Base-by-base conservation (phyloP, 1,140 invertebrate genomes). In the Drosophila kikkawai region DNA sequence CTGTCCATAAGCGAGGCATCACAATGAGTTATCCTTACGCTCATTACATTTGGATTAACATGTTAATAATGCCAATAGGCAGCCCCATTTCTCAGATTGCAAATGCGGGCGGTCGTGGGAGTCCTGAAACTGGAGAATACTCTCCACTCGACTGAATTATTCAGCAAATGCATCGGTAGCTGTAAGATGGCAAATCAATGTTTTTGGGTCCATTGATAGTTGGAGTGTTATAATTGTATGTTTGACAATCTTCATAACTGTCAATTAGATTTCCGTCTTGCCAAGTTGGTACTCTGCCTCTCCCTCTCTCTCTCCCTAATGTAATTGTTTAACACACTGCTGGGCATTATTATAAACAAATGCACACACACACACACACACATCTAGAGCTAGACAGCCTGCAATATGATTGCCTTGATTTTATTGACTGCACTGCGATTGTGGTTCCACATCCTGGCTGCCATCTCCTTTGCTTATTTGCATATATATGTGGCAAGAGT, bases 211-310 rank as follows among this genome's bases (percentile, higher is more conserved):
- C 41, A 83, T 80, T 81, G 73, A 77, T 81, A 69, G 68, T 59
- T 76, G 29, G 73, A 87, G 84, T 88, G 81, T 81, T 88, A 88
- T 88, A 90, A 88, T 82, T 90, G 81, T 85, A 75, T 90, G 86
- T 90, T 90, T 90, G 85, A 85, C 86, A 91, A 90, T 90, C 86
- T 90, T 90, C 85, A 90, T 90, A 90, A 90, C 85, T 90, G 85
- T 90, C 85, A 90, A 90, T 90, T 90, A 82, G 80, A 90, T 90
- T 90, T 81, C 73, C 84, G 61, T 71, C 12, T 76, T 68, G 81
- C 57, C 71, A 66, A 63, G 75, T 51, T 39, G 59, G 22, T 36
- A n/a, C 12, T 13, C 12, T 15, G 13, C 4, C 1, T 26, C 32
- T 13, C 8, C 19, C 13, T 26, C n/a, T 5, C 4, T 4, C 19